Evolutionary conservation across 2,888 invertebrate species (phyloP).

Genomic region (Chirona hameri): DNA sequence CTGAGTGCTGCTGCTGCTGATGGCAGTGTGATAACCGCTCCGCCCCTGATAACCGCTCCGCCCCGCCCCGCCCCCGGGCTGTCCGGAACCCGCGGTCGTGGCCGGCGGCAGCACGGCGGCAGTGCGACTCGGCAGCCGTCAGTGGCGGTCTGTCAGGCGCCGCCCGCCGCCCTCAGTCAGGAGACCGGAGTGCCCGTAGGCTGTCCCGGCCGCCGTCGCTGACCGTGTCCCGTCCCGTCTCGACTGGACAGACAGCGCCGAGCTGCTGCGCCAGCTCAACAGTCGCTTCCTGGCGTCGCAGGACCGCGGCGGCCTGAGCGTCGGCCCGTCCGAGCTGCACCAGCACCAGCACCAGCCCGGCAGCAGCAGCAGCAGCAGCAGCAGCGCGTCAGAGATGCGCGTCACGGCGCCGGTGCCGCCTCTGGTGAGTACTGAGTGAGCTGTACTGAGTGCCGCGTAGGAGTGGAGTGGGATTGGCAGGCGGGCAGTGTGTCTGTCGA

Average conservation of each 20-base stretch:
- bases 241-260: conserved; percentile 46
- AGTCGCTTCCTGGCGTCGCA: conserved; percentile 79
- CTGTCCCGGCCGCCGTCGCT: not conserved
- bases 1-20: too few species aligned
- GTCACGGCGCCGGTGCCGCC: not conserved
- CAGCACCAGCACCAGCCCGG: not conserved
- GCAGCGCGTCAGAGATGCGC: not conserved
- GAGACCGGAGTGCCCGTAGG: not conserved
- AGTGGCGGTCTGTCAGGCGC: too few species aligned
- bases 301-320: conserved; percentile 42
- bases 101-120: too few species aligned
- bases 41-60: too few species aligned
- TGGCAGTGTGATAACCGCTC: too few species aligned
- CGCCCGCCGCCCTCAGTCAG: not conserved
- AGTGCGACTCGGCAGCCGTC: too few species aligned
- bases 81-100: too few species aligned
- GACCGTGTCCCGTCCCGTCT: not conserved
- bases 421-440: not conserved
- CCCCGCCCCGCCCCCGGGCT: too few species aligned
- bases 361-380: not conserved
- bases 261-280: conserved; percentile 81
- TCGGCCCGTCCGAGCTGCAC: conserved; percentile 27
- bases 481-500: too few species aligned
- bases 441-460: not conserved
- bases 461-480: too few species aligned